These are phyloP conservation scores for Drosophila biarmipes DNA, from an alignment of 1,140 invertebrate species.

Conservation along the genomic window DNA sequence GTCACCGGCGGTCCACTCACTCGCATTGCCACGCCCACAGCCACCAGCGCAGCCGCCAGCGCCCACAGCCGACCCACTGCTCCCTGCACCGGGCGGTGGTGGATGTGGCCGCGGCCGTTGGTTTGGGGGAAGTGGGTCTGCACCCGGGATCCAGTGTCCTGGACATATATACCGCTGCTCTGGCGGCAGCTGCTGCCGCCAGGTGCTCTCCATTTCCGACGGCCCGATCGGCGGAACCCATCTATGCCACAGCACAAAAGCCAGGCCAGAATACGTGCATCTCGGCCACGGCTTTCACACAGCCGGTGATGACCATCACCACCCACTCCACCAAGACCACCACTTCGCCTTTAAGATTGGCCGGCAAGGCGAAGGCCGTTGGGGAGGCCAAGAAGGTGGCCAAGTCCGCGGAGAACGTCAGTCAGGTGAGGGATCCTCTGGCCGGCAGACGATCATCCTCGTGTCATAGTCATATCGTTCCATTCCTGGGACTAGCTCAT, in stretches of 20 bases:
- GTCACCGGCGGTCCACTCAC: slow-evolving; percentile 50
- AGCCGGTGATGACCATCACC: slow-evolving; percentile 74
- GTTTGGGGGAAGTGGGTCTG: slow-evolving; percentile 44
- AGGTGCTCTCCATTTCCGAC: slow-evolving; percentile 48
- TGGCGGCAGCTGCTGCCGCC: slow-evolving; percentile 62
- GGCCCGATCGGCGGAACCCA: slow-evolving; percentile 57
- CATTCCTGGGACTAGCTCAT: background rate
- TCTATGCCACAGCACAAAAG: slow-evolving; percentile 84
- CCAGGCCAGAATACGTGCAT: slow-evolving; percentile 63
- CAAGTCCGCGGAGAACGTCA: slow-evolving; percentile 56
- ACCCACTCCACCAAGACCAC: slow-evolving; percentile 59
- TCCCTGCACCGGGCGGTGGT: slow-evolving; percentile 66
- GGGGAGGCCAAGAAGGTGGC: slow-evolving; percentile 19
- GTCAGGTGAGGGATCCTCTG: slow-evolving; percentile 70
- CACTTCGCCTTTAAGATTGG: slow-evolving; percentile 34
- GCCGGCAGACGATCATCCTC: slow-evolving; percentile 46
- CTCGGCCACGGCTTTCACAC: slow-evolving; percentile 63
- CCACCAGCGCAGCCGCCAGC: slow-evolving; percentile 40
- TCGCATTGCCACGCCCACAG: slow-evolving; percentile 57
- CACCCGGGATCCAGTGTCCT: slow-evolving; percentile 55
- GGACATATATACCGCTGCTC: slow-evolving; percentile 67
- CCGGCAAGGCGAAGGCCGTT: slow-evolving; percentile 6
- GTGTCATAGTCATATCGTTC: slow-evolving; percentile 36
- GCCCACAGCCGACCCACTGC: slow-evolving; percentile 40
- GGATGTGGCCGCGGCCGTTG: slow-evolving; percentile 73